phyloP scores from a whole-genome alignment of 2,797 vertebrate species.

The Anas georgica region DNA sequence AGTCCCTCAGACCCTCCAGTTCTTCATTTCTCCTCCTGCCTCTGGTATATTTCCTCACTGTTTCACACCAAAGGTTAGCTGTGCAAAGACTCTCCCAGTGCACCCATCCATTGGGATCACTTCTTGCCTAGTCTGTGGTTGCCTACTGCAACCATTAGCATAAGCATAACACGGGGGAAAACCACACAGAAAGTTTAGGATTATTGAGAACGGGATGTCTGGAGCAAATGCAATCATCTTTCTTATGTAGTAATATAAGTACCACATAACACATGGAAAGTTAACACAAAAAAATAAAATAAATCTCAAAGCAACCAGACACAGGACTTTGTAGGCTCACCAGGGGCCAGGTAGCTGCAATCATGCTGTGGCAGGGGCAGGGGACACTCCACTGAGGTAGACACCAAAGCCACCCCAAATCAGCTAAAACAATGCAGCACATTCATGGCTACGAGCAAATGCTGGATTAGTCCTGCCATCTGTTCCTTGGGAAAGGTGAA shows the following conservation, averaged over 20 bases:
- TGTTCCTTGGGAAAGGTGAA: not conserved
- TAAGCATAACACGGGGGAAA: not conserved
- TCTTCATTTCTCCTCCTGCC: not conserved
- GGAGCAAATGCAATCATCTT: not conserved
- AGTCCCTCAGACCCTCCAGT: not conserved
- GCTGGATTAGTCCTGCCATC: not conserved
- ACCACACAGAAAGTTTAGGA: not conserved
- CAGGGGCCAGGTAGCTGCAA: accelerated
- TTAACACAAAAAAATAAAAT: not conserved
- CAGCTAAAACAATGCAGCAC: not conserved
- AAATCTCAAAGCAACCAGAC: not conserved
- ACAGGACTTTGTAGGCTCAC: not conserved
- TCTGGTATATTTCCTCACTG: accelerated
- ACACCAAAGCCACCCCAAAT: not conserved
- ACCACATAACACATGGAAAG: not conserved
- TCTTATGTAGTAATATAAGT: not conserved
- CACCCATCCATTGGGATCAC: not conserved
- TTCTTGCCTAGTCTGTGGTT: not conserved
- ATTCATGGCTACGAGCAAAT: not conserved
- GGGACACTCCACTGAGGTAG: not conserved
- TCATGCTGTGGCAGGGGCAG: accelerated
- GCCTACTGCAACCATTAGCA: not conserved
- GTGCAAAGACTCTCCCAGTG: not conserved
- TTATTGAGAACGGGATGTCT: not conserved
- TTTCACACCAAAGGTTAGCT: not conserved